phyloP scores from a whole-genome alignment of 1,140 invertebrate genomes.

The Hetaerina americana region DNA sequence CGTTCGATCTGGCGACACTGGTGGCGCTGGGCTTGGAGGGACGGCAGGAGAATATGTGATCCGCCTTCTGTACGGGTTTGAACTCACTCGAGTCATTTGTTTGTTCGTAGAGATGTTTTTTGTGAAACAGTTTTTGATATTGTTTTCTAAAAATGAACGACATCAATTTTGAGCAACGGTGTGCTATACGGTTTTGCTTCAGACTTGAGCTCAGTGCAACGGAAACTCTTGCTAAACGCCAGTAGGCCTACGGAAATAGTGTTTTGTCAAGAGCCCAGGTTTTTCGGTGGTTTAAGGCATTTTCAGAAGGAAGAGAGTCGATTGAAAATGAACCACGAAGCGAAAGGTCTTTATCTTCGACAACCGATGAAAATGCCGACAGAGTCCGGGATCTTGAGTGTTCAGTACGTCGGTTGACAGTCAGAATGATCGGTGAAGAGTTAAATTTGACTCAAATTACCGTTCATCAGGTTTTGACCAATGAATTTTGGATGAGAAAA shows the following conservation, averaged over 20 bases:
- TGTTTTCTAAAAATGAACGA: constrained; percentile 9
- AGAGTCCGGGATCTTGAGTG: constrained; percentile 12
- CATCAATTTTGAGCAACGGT: constrained; percentile 13
- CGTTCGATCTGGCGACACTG: too few species aligned
- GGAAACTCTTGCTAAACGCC: constrained; percentile 14
- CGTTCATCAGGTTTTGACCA: constrained; percentile 17
- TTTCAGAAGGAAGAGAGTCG: constrained; percentile 16
- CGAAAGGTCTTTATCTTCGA: constrained; percentile 13
- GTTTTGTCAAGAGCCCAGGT: constrained; percentile 13
- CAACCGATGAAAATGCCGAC: constrained; percentile 13
- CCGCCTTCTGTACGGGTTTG: not conserved
- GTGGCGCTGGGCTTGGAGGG: too few species aligned
- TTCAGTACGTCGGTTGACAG: constrained; percentile 11
- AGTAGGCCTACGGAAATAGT: constrained; percentile 12
- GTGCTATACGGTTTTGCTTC: constrained; percentile 19
- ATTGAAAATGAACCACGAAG: constrained; percentile 15
- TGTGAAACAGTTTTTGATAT: not conserved
- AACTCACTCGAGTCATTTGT: not conserved
- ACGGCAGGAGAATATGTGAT: too few species aligned
- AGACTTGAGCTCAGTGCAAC: constrained; percentile 17
- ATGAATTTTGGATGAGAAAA: constrained; percentile 13
- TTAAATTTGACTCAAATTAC: constrained; percentile 12
- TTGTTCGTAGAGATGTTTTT: not conserved
- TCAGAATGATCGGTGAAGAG: constrained; percentile 8
- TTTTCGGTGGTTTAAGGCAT: constrained; percentile 15